Base-by-base conservation (phyloP, 1,140 invertebrate species). In the Probaryconus sp. region DNA sequence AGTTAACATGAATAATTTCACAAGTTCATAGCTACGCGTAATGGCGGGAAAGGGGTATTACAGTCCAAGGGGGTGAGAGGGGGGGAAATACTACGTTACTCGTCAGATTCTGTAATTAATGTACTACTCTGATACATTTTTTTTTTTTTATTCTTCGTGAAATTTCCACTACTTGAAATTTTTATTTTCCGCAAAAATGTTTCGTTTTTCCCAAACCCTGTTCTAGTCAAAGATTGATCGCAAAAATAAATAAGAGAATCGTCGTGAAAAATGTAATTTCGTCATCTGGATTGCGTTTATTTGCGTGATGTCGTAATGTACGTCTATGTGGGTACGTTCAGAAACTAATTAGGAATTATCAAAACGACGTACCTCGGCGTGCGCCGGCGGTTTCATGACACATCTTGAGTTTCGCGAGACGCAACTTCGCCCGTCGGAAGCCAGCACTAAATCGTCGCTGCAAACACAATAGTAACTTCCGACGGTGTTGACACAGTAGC, bases 401-500 rank as follows among this genome's bases (percentile, higher is more conserved):
- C 85, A 85, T 63, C 85, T 87, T 24, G 81, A 77, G 35, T 77
- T 79, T 77, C 77, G 68, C 14, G 81, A 72, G 16, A 82, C 67
- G 75, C 91, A 92, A 48, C 86, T 89, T 72, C 85, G 86, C 65
- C 85, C 84, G 80, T 91, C 90, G 45, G 79, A 75, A 51, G 87
- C 83, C 26, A 91, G 81, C 28, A 82, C 71, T 76, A 84, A 87
- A 63, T 85, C 81, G 64, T 85, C 81, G 40, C 78, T 81, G 68
- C 89, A 88, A 17, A 78, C 79, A 77, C 89, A 89, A 56, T 87
- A 83, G 78, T 87, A 90, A 78, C 88, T 89, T 72, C 89, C 90
- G 40, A 79, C 81, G 21, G 87, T 89, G 80, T 90, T 90, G 69
- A 89, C 81, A 73, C 89, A 90, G 58, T 87, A 83, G 31, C 88